A percentile compares a stretch with the other conserved stretches of the same genome.
Conservation (phyloP, 2,888 invertebrate genomes). For the Panzeria rudis region DNA sequence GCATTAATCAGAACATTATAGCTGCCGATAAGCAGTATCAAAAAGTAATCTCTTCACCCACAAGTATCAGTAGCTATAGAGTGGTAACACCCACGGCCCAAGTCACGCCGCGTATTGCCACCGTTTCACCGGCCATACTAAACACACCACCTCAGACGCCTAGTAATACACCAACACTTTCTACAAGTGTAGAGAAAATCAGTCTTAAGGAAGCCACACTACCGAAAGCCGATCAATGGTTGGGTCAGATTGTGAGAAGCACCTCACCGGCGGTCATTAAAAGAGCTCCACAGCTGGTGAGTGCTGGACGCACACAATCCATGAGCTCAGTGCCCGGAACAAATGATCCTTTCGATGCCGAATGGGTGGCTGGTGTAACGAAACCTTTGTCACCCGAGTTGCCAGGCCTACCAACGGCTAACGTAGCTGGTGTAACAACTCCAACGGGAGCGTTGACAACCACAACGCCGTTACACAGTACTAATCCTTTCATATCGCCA, state of each 20-base stretch:
- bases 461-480: constrained; percentile 78
- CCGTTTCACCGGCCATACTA: constrained; percentile 83
- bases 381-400: constrained; percentile 85
- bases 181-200: constrained; percentile 76
- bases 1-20: constrained; percentile 85
- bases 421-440: constrained; percentile 83
- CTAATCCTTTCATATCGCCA: constrained; percentile 84
- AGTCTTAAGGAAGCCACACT: constrained; percentile 84
- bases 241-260: constrained; percentile 89
- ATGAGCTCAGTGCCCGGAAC: constrained; percentile 83
- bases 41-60: constrained; percentile 74
- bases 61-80: constrained; percentile 73
- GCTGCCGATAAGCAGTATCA: constrained; percentile 79
- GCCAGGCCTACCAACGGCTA: constrained; percentile 65
- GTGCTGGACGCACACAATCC: constrained; percentile 86
- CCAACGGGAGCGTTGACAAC: constrained; percentile 75
- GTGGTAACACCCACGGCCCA: constrained; percentile 80
- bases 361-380: constrained; percentile 87
- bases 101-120: constrained; percentile 87
- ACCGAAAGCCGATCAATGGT: constrained; percentile 93
- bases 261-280: constrained; percentile 85
- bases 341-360: constrained; percentile 91
- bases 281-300: constrained; percentile 84
- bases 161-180: constrained; percentile 86
- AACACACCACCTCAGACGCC: constrained; percentile 84